phyloP scores from a whole-genome alignment of 2,113 vertebrate species.

The Chionomys nivalis region DNA sequence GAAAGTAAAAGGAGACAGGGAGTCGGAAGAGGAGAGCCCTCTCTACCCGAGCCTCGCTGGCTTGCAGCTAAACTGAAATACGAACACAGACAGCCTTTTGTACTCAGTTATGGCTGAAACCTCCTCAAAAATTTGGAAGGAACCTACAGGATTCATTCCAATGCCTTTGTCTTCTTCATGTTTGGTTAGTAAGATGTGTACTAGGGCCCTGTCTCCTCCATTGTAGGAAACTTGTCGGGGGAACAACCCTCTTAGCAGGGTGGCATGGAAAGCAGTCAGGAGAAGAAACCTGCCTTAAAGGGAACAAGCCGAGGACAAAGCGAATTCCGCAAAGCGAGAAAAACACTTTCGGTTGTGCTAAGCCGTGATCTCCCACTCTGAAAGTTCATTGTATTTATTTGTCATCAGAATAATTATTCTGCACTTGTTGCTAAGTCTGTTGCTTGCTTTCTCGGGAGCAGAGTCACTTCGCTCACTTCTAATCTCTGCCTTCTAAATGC shows the following conservation, averaged over 20 bases:
- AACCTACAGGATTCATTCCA: background rate
- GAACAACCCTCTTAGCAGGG: background rate
- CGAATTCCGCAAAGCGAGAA: background rate
- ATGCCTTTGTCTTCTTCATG: conserved; percentile 48
- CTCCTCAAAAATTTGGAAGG: conserved; percentile 30
- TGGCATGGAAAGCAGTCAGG: background rate
- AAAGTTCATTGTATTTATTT: conserved; percentile 77
- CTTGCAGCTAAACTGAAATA: conserved; percentile 73
- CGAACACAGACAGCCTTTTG: conserved; percentile 50
- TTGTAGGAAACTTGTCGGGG: background rate
- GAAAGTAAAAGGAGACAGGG: conserved; percentile 56
- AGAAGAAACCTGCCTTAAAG: background rate
- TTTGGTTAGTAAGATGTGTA: conserved; percentile 32
- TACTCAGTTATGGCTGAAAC: conserved; percentile 40
- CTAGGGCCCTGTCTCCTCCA: conserved; percentile 27
- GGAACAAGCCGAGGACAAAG: conserved; percentile 2
- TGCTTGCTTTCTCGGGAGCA: conserved; percentile 69
- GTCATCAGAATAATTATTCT: conserved; percentile 69
- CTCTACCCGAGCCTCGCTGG: conserved; percentile 64
- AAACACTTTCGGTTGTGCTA: conserved; percentile 32
- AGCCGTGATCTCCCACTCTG: conserved; percentile 38
- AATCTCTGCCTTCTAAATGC: conserved; percentile 77
- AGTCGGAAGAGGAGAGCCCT: conserved; percentile 5
- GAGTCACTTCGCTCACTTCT: conserved; percentile 73
- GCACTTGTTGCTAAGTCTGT: conserved; percentile 73